Conservation (phyloP, 2,113 vertebrate species). For the Athene cunicularia region DNA sequence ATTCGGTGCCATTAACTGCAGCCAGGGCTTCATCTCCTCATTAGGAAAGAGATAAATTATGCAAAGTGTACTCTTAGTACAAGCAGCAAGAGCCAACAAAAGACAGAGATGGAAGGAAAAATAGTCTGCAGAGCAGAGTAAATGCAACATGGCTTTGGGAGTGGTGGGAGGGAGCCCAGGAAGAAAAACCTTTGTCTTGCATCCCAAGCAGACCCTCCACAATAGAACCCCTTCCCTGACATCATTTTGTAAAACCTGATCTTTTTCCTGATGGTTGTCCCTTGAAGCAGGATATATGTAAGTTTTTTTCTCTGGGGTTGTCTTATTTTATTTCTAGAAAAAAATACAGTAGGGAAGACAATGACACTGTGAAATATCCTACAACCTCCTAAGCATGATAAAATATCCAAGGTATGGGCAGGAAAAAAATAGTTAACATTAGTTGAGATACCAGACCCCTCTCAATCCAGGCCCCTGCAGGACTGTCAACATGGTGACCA, state of each 20-base stretch:
- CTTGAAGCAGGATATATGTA: background rate
- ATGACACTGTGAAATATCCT: background rate
- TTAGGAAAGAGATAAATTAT: constrained; percentile 45
- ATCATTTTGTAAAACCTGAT: background rate
- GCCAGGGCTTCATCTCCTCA: constrained; percentile 14
- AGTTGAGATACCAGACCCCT: background rate
- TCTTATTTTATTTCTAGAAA: background rate
- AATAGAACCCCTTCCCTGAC: background rate
- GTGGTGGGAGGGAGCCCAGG: background rate
- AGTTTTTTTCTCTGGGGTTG: background rate
- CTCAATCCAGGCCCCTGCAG: background rate
- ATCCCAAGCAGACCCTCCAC: background rate
- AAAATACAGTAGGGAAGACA: background rate
- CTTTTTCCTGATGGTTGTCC: background rate
- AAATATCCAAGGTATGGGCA: background rate
- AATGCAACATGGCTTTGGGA: background rate
- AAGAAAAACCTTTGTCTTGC: background rate
- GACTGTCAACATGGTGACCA: background rate
- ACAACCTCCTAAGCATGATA: background rate
- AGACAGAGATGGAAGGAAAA: background rate
- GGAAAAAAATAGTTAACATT: background rate
- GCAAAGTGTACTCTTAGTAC: background rate
- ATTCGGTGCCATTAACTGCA: background rate
- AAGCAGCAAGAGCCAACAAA: background rate
- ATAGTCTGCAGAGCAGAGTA: background rate